Evolutionary conservation across 2,797 vertebrate genomes (phyloP), one percentile per base, ranked within the genome.

Genomic region (Brachyalestes nurse): DNA sequence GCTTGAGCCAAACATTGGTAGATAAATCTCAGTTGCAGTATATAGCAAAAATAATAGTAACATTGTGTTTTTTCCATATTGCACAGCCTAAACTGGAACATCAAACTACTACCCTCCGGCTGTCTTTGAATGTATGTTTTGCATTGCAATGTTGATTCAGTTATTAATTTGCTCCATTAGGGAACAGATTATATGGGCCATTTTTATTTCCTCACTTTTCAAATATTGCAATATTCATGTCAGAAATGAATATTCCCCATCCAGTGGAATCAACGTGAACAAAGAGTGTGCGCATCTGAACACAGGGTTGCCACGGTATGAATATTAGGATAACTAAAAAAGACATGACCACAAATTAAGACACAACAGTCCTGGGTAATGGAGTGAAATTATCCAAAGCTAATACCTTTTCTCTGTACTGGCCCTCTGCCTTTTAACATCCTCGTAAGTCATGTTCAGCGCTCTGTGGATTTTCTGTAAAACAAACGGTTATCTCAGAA

Each of bases 381-480:
- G 69, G 62, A 79, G 38, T 6, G 21, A 53, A 72, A 5, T 66
- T 69, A 23, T 66, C 64, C 34, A 25, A 70, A 77, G 64, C 28
- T 16, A 9, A 62, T 75, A 96, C 97, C 96, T 95, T 83, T 93
- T 92, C 82, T 95, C 95, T 10, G 80, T 17, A 40, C 93, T 92
- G 0, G 83, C 85, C 73, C 81, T 86, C 77, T 93, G 94, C 42
- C 80, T 88, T 40, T 93, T 94, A 80, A 91, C 90, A 0, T 93
- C 94, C 40, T 96, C 95, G 0, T 88, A 93, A 0, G 90, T 94
- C 91, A 87, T 92, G 87, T 98, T 97, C 79, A 98, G 91, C 25
- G 96, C 97, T 0, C 96, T 90, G 84, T 98, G 97, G 88, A 98
- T 98, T 91, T 96, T 97, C 97, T 98, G 77, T 77, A 83, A 71